These are phyloP conservation scores for Herpetotheres cachinnans DNA, from an alignment of 2,113 vertebrate genomes.

Conservation along the genomic window DNA sequence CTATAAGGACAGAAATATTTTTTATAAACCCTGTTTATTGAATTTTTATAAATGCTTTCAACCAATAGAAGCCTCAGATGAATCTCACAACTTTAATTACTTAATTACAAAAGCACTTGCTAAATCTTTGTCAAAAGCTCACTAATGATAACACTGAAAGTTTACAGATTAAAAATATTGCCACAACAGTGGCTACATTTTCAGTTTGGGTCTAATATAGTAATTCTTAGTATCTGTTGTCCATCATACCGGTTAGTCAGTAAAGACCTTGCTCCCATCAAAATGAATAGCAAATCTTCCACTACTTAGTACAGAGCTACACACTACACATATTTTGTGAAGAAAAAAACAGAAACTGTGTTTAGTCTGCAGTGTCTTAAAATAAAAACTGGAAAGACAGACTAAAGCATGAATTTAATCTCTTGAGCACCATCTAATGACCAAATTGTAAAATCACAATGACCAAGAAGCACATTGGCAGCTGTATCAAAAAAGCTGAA, in stretches of 20 bases:
- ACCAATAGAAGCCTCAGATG: neutral
- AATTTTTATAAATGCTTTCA: neutral
- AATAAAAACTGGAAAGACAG: neutral
- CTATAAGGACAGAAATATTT: neutral
- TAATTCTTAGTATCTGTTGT: neutral
- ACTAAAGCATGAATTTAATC: neutral
- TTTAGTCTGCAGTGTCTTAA: neutral
- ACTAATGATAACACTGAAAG: neutral
- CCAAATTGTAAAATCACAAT: slow-evolving; percentile 33
- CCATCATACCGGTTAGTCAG: neutral
- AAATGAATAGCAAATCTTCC: neutral
- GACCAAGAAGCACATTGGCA: neutral
- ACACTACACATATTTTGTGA: neutral
- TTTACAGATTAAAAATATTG: neutral
- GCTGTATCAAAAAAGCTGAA: neutral
- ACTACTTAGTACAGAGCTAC: neutral
- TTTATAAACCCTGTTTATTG: neutral
- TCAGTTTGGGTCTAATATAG: neutral
- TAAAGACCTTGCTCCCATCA: neutral
- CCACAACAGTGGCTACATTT: neutral
- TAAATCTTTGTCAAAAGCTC: neutral
- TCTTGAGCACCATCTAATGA: slow-evolving; percentile 65
- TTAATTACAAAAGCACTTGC: neutral
- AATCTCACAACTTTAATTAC: neutral
- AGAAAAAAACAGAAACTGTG: neutral